phyloP scores from a whole-genome alignment of 1,140 invertebrate genomes.

The Drosophila dunni region DNA sequence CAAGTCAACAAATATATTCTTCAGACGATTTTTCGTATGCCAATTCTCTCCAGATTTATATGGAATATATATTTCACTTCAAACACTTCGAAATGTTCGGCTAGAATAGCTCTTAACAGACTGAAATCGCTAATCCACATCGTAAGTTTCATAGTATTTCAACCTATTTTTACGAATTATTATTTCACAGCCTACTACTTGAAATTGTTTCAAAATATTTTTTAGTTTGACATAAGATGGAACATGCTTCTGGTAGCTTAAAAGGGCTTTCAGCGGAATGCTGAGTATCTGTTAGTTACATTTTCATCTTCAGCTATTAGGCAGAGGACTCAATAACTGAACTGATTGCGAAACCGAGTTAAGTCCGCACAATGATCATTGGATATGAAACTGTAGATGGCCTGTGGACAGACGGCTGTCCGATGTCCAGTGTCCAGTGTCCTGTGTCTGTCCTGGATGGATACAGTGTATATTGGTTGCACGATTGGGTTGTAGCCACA shows the following conservation, averaged over 20 bases:
- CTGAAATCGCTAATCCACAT: neutral
- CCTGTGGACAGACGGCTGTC: neutral
- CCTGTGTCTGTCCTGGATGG: neutral
- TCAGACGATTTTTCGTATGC: neutral
- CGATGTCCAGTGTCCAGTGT: neutral
- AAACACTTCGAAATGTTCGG: neutral
- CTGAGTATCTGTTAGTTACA: neutral
- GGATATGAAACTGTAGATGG: constrained; percentile 19
- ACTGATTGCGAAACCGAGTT: constrained; percentile 27
- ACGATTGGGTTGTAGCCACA: constrained; percentile 62
- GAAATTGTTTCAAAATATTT: neutral
- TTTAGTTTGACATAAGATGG: no score
- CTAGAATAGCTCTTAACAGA: neutral
- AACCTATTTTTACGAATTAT: neutral
- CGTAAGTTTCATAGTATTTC: neutral
- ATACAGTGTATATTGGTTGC: constrained; percentile 5
- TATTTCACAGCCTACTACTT: neutral
- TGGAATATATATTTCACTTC: neutral
- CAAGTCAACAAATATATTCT: neutral
- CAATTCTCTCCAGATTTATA: neutral
- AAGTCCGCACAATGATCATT: constrained; percentile 59
- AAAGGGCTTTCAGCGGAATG: no score
- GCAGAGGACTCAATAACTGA: constrained; percentile 5
- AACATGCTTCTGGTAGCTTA: no score
- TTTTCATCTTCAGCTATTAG: constrained; percentile 1